Evolutionary conservation across 2,113 vertebrate species (phyloP).

Genomic region (Neolamprologus fasciatus): DNA sequence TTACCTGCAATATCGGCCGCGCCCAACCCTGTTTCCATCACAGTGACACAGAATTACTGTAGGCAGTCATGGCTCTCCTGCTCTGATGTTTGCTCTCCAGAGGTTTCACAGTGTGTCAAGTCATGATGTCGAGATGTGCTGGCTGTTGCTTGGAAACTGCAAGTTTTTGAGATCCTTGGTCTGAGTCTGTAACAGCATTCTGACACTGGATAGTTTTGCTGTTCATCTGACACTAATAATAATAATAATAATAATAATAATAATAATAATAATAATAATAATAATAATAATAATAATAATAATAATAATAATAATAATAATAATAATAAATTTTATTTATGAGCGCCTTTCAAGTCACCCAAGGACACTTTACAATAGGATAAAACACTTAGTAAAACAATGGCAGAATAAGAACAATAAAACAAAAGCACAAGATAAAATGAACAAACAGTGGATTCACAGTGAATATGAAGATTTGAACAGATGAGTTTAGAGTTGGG

Average conservation of each 20-base stretch:
- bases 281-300: background rate
- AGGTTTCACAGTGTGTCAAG: background rate
- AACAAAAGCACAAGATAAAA: background rate
- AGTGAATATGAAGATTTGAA: background rate
- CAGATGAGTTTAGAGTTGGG: background rate
- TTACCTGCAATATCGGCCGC: background rate
- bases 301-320: background rate
- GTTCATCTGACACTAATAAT: background rate
- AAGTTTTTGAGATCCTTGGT: background rate
- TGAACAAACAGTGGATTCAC: fast-evolving
- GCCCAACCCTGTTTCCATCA: background rate
- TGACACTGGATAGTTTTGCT: background rate
- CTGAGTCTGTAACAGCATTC: background rate
- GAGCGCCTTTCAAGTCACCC: fast-evolving
- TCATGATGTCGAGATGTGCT: background rate
- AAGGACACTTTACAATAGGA: background rate
- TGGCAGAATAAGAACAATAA: background rate
- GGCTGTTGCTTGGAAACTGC: slow-evolving; percentile 1
- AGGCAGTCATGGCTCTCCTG: background rate
- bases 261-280: no score
- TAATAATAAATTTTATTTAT: background rate
- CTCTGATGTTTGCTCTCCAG: background rate
- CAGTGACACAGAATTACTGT: background rate
- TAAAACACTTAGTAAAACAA: background rate
- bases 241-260: no score